A percentile compares a stretch with the other conserved stretches of the same genome.
These are phyloP conservation scores for Drosophila ironensis DNA, from an alignment of 1,140 invertebrate species.

Conservation along the genomic window DNA sequence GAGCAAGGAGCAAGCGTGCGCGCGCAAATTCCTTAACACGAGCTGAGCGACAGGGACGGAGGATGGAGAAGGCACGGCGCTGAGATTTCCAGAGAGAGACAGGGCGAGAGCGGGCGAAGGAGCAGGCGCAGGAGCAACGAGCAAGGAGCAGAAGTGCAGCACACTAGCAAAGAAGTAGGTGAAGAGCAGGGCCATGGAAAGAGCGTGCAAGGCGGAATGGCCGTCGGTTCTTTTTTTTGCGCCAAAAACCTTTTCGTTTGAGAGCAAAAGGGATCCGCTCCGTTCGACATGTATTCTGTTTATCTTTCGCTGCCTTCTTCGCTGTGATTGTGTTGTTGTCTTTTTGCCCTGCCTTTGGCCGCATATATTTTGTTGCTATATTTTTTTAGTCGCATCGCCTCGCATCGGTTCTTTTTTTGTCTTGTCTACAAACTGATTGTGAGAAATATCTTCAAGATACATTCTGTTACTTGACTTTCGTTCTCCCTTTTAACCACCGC, in stretches of 20 bases:
- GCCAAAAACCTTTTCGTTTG: slow-evolving; percentile 61
- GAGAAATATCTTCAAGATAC: slow-evolving; percentile 68
- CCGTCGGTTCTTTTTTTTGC: slow-evolving; percentile 64
- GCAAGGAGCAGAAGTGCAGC: slow-evolving; percentile 18
- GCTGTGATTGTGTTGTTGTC: slow-evolving; percentile 70
- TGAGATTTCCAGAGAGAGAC: slow-evolving; percentile 51
- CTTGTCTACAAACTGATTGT: slow-evolving; percentile 66
- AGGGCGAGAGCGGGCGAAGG: neutral
- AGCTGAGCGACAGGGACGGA: slow-evolving; percentile 18
- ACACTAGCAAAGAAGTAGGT: slow-evolving; percentile 58
- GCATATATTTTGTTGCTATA: slow-evolving; percentile 22
- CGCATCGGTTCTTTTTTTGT: slow-evolving; percentile 26
- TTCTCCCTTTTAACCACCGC: neutral
- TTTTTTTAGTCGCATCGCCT: slow-evolving; percentile 29
- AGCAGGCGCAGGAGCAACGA: slow-evolving; percentile 6
- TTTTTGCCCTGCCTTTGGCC: slow-evolving; percentile 58
- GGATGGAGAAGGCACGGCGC: slow-evolving; percentile 32
- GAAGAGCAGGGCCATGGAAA: slow-evolving; percentile 63
- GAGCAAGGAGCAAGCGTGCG: slow-evolving; percentile 58
- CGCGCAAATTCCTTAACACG: slow-evolving; percentile 78
- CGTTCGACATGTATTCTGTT: slow-evolving; percentile 26
- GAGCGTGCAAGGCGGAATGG: too few relatives aligned
- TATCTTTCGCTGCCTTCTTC: slow-evolving; percentile 58
- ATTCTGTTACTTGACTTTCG: slow-evolving; percentile 62
- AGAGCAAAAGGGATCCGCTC: slow-evolving; percentile 21